These are phyloP conservation scores for Gallinago stenura DNA, from an alignment of 2,797 vertebrate species.

Conservation along the genomic window DNA sequence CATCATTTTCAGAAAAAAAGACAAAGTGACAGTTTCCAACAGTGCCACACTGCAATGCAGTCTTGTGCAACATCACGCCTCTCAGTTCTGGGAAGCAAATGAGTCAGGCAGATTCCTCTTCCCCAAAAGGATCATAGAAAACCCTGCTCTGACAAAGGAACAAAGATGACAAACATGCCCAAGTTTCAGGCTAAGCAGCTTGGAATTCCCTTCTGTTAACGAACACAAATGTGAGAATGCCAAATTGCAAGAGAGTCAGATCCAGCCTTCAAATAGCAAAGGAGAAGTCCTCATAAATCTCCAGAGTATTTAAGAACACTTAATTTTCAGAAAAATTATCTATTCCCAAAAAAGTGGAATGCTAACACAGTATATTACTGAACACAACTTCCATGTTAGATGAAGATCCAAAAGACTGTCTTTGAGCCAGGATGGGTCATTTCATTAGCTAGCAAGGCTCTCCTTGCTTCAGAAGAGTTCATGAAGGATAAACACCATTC, in stretches of 20 bases:
- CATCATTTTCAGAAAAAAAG: not conserved
- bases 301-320: not conserved
- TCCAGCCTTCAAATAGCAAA: not conserved
- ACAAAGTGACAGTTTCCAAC: not conserved
- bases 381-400: not conserved
- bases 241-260: not conserved
- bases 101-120: not conserved
- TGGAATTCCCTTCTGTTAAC: not conserved
- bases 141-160: not conserved
- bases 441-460: not conserved
- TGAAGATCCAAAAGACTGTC: not conserved
- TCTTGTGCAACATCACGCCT: rapidly evolving
- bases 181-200: not conserved
- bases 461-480: not conserved
- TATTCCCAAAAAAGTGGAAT: not conserved
- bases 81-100: not conserved
- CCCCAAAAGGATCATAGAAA: not conserved
- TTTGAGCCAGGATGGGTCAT: not conserved
- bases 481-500: not conserved
- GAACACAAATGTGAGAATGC: not conserved
- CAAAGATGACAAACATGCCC: not conserved
- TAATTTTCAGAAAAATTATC: not conserved
- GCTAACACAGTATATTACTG: not conserved
- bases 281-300: not conserved
- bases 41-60: rapidly evolving